Base-by-base conservation (phyloP, 1,140 invertebrate species). In the Venustaconcha ellipsiformis region DNA sequence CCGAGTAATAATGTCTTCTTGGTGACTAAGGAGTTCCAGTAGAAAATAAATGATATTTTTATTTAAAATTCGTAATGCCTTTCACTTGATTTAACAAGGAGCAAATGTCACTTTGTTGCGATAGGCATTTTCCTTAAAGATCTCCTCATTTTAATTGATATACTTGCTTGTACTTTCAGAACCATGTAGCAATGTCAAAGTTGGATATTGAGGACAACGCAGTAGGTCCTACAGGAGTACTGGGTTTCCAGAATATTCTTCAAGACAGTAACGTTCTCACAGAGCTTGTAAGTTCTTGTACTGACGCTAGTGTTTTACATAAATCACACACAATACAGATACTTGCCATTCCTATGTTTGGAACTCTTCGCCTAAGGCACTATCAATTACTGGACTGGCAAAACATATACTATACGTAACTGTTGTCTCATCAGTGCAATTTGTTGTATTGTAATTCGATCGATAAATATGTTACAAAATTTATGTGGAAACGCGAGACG, bases 121-220 rank as follows among this genome's bases (percentile, higher is more conserved):
- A 48, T 6, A 48, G 37, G 6, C 37, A 14, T 67, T 67, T 67
- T 23, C 37, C 26, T 26, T 30, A 14, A 30, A 26, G 18, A 37
- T 67, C 55, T 2, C 55, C 37, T 26, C 55, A 12, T 20, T 23
- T 67, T 13, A 67, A 23, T 14, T 2, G n/a, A 15, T 64, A 8
- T 30, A 72, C 11, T 11, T 55, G n/a, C 58, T 6, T 71, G 17
- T 64, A 48, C 57, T 65, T n/a, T 56, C 48, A 77, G 75, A 72
- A 77, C 57, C 57, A 77, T 26, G 30, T 77, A n/a, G 72, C 75
- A 14, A 37, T 77, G 23, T 60, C 11, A 13, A 56, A 20, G 17
- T 18, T 77, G 11, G 64, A 77, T 57, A 5, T 77, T 20, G 75
- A 72, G 37, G 75, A 77, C 48, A 77, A 77, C 55, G 57, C 14